These are phyloP conservation scores for Hermaeophaga mercurialis DNA, from an alignment of 2,888 invertebrate species.

Conservation along the genomic window DNA sequence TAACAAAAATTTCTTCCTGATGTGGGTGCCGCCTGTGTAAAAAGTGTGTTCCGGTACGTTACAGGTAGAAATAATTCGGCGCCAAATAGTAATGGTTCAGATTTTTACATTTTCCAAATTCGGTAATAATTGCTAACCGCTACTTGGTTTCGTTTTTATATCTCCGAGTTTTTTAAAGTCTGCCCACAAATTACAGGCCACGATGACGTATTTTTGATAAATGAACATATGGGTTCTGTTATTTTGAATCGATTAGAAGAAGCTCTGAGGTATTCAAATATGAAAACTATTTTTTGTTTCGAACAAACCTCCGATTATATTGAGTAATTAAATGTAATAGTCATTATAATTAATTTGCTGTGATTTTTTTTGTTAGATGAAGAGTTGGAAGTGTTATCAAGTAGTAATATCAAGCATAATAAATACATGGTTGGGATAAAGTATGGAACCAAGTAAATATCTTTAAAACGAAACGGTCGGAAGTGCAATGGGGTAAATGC, in stretches of 20 bases:
- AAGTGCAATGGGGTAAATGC: too few relatives aligned
- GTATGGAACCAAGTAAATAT: too few relatives aligned
- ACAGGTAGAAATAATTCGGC: slow-evolving; percentile 50
- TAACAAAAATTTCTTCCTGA: slow-evolving; percentile 1
- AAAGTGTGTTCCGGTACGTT: slow-evolving; percentile 19
- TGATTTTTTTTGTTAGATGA: too few relatives aligned
- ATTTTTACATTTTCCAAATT: slow-evolving; percentile 47
- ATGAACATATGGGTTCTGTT: slow-evolving; percentile 41
- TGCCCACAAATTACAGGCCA: slow-evolving; percentile 51
- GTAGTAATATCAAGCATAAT: too few relatives aligned
- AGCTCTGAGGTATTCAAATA: not conserved
- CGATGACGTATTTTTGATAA: slow-evolving; percentile 52
- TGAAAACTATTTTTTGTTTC: not conserved
- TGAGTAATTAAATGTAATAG: slow-evolving; percentile 1
- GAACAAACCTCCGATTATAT: not conserved
- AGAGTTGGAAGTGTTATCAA: too few relatives aligned
- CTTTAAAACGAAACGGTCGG: too few relatives aligned
- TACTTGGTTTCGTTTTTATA: slow-evolving; percentile 50
- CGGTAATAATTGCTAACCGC: slow-evolving; percentile 50
- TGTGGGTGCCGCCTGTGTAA: not conserved
- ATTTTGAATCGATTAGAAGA: slow-evolving; percentile 17
- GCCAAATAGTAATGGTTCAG: slow-evolving; percentile 48
- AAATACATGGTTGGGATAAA: too few relatives aligned
- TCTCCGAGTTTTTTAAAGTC: slow-evolving; percentile 39
- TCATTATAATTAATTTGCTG: not conserved